Percentiles rank a stretch among this genome's conserved stretches.
These are phyloP conservation scores for Drosophila kambysellisi DNA, from an alignment of 2,888 invertebrate species.

Conservation along the genomic window DNA sequence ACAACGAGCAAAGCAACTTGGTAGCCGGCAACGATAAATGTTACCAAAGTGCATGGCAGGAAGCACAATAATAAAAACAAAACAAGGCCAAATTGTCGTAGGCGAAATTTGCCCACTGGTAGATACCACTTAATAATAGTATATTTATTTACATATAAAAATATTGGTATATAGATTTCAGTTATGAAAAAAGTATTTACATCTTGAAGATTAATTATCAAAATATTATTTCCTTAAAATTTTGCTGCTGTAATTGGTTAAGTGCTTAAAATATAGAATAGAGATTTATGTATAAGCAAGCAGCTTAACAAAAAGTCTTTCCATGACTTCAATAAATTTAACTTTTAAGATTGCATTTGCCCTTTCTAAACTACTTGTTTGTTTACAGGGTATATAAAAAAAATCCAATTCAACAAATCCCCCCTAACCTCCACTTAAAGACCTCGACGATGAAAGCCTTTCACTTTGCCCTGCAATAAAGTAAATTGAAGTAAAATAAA, in stretches of 20 bases:
- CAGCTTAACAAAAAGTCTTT: background rate
- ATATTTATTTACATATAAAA: background rate
- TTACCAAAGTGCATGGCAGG: conserved; percentile 60
- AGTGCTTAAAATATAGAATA: background rate
- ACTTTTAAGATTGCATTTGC: background rate
- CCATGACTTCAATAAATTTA: background rate
- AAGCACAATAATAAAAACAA: conserved; percentile 31
- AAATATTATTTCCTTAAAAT: background rate
- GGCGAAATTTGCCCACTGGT: background rate
- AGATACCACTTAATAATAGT: background rate
- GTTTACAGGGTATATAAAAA: conserved; percentile 23
- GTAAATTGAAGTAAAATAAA: conserved; percentile 44
- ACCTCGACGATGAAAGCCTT: conserved; percentile 42
- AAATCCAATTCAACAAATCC: conserved; percentile 55
- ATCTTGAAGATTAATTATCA: background rate
- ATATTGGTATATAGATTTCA: background rate
- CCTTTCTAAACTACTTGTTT: background rate
- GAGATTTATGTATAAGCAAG: background rate
- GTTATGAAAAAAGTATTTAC: background rate
- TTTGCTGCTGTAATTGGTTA: background rate
- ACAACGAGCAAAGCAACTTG: conserved; percentile 75
- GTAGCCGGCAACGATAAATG: conserved; percentile 69
- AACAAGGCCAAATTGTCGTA: background rate
- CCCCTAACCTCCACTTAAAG: conserved; percentile 17
- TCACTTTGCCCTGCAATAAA: conserved; percentile 24